These are phyloP conservation scores for Sphecodes monilicornis DNA, from an alignment of 2,888 invertebrate genomes.

Conservation along the genomic window DNA sequence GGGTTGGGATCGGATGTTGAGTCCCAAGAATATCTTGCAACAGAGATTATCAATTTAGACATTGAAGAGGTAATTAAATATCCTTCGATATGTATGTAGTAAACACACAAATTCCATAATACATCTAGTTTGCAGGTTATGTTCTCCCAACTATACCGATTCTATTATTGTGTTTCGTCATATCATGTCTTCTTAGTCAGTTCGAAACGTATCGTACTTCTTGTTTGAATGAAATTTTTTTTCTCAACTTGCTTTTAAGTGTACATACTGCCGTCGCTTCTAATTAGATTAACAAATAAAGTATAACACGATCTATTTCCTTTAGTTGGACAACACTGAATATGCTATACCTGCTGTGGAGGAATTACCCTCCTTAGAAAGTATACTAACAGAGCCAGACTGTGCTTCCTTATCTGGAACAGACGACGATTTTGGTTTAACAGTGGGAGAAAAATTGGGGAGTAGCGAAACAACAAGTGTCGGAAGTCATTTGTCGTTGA, in stretches of 20 bases:
- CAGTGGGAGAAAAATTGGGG: slow-evolving; percentile 78
- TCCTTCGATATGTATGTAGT: background rate
- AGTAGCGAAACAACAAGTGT: slow-evolving; percentile 86
- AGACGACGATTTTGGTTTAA: slow-evolving; percentile 82
- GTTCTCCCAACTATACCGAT: slow-evolving; percentile 8
- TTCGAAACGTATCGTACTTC: background rate
- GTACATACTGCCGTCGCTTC: background rate
- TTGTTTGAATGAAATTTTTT: background rate
- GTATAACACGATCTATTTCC: slow-evolving; percentile 58
- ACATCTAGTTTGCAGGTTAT: slow-evolving; percentile 50
- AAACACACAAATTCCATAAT: background rate
- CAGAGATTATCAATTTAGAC: slow-evolving; percentile 87
- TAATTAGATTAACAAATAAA: slow-evolving; percentile 16
- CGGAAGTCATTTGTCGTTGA: slow-evolving; percentile 85
- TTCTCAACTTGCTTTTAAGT: background rate
- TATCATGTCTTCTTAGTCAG: background rate
- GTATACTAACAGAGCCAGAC: slow-evolving; percentile 91
- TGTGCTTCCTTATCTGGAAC: slow-evolving; percentile 87
- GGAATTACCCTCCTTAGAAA: slow-evolving; percentile 91
- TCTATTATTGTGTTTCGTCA: slow-evolving; percentile 13
- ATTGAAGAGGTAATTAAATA: slow-evolving; percentile 87
- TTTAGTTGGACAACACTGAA: slow-evolving; percentile 92
- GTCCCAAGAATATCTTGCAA: slow-evolving; percentile 88
- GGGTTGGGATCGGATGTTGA: slow-evolving; percentile 88
- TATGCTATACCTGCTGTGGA: slow-evolving; percentile 92